Base-by-base conservation (phyloP, 1,140 invertebrate genomes). In the Theocolax elegans region DNA sequence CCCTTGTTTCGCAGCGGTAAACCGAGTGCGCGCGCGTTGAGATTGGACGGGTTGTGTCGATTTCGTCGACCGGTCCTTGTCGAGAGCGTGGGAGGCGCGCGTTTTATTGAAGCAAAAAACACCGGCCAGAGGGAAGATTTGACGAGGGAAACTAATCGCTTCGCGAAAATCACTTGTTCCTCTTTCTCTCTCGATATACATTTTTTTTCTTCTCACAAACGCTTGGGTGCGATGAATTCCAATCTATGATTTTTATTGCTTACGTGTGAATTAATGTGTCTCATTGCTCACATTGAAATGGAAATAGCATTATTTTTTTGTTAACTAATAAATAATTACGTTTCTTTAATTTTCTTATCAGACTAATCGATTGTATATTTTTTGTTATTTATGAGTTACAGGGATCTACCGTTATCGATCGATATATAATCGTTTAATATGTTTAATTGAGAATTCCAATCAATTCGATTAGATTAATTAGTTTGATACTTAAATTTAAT, bases 31-130 rank as follows among this genome's bases (percentile, higher is more conserved):
- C 12, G 46, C 13, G 12, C 46, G 53, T 3, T 4, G 31, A 40
- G 64, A 66, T 56, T 66, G 51, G 31, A 46, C 29, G 25, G 29
- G 49, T 59, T 49, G 54, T 25, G 65, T 49, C 65, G 54, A 58
- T 67, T 58, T 49, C 4, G 27, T 3, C 1, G 25, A 35, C 31
- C 13, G n/a, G 1, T 25, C n/a, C 17, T 31, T n/a, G 23, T 31
- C 23, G 17, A n/a, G n/a, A n/a, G n/a, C n/a, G n/a, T n/a, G n/a
- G n/a, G n/a, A n/a, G 27, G 23, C 21, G 13, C 27, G n/a, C n/a
- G n/a, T 25, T 67, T 21, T 48, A 67, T 67, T 58, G 27, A 6
- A 3, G 7, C 40, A 66, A 56, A 66, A 54, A 53, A 54, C 1
- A 35, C 10, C 13, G 15, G 15, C 29, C 0, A 4, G 27, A n/a